Percentiles rank a stretch among this genome's conserved stretches.
Conservation (phyloP, 2,113 vertebrate genomes). For the Calyptomena viridis region DNA sequence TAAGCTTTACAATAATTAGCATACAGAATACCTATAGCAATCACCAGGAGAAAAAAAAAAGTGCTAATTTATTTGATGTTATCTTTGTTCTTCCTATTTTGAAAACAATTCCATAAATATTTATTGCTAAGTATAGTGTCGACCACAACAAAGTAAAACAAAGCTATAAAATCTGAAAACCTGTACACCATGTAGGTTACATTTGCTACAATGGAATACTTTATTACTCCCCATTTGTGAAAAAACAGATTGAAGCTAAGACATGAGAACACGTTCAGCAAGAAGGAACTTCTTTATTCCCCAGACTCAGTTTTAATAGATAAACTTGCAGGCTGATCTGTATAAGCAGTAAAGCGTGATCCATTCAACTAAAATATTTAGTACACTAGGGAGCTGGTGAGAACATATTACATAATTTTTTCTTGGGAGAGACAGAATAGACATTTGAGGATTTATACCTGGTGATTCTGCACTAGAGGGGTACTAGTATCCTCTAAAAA, state of each 20-base stretch:
- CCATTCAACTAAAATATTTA: background rate
- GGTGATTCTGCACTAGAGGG: background rate
- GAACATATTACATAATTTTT: background rate
- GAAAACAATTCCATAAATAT: conserved; percentile 42
- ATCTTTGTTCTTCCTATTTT: conserved; percentile 22
- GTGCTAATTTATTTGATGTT: conserved; percentile 11
- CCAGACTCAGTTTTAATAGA: background rate
- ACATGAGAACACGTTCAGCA: background rate
- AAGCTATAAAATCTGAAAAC: background rate
- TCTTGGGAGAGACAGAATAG: background rate
- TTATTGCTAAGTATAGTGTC: background rate
- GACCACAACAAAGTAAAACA: conserved; percentile 19
- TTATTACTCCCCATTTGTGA: background rate
- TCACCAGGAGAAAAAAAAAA: background rate
- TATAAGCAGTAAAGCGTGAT: background rate
- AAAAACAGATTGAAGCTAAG: background rate
- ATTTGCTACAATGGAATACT: background rate
- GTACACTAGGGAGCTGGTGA: background rate
- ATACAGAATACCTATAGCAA: conserved; percentile 9
- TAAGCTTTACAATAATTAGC: conserved; percentile 12
- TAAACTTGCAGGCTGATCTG: background rate
- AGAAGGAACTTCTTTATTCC: background rate
- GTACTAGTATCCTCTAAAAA: background rate
- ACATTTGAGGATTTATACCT: background rate
- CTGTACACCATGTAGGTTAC: background rate